A percentile compares a stretch with the other conserved stretches of the same genome.
Conservation (phyloP, 2,888 invertebrate genomes). For the Hololepta plana region DNA sequence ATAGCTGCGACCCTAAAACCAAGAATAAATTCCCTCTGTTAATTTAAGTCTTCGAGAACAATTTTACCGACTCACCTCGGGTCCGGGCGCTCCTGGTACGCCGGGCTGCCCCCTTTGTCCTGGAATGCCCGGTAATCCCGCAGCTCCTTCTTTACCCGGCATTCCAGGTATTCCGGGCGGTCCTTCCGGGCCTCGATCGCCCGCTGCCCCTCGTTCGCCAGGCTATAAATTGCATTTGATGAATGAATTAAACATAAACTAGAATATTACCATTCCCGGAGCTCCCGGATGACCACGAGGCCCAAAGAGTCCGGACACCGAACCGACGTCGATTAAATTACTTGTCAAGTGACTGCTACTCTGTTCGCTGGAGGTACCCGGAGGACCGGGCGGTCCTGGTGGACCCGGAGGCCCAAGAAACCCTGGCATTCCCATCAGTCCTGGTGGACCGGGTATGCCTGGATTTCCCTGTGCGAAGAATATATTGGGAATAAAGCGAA, state of each 20-base stretch:
- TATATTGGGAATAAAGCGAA: neutral
- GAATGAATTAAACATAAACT: slow-evolving; percentile 4
- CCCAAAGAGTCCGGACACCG: slow-evolving; percentile 26
- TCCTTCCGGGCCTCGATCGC: slow-evolving; percentile 37
- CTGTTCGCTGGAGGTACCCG: slow-evolving; percentile 21
- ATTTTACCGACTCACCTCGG: slow-evolving; percentile 26
- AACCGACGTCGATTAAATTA: slow-evolving; percentile 13
- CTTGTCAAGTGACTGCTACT: slow-evolving; percentile 10
- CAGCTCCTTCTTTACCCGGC: slow-evolving; percentile 35
- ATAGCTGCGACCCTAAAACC: slow-evolving; percentile 40
- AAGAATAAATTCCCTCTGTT: slow-evolving; percentile 6
- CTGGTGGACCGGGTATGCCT: slow-evolving; percentile 8
- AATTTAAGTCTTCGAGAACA: neutral
- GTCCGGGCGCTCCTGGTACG: slow-evolving; percentile 38
- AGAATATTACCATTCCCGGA: slow-evolving; percentile 17
- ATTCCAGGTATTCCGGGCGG: slow-evolving; percentile 36
- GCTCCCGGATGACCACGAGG: slow-evolving; percentile 36
- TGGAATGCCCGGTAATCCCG: slow-evolving; percentile 37
- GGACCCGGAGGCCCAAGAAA: slow-evolving; percentile 17
- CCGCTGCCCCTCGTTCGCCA: slow-evolving; percentile 36
- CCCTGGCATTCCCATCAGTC: slow-evolving; percentile 14
- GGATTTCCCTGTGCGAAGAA: slow-evolving; percentile 4
- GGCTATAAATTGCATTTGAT: slow-evolving; percentile 23
- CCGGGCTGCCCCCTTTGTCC: slow-evolving; percentile 42
- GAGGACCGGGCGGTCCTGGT: slow-evolving; percentile 28